Conservation (phyloP, 30 jellyfish, hydroid and myxozoan species). For the Cassiopea xamachana region DNA sequence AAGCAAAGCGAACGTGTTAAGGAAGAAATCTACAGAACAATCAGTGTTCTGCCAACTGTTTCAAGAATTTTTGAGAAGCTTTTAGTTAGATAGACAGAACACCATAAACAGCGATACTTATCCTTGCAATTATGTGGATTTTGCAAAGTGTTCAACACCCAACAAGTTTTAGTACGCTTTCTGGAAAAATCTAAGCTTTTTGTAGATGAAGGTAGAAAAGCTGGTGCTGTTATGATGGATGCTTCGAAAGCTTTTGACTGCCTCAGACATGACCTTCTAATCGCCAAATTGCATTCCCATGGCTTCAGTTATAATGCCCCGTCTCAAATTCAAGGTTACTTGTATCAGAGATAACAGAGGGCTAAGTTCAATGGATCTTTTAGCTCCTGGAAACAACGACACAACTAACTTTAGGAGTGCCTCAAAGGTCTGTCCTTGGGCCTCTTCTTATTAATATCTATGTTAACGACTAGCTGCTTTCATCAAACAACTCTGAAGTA, state of each 20-base stretch:
- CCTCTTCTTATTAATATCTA: background rate
- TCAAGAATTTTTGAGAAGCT: no score
- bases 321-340: background rate
- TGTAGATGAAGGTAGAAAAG: slow-evolving; percentile 38
- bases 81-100: no score
- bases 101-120: no score
- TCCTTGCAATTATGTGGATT: no score
- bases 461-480: no score
- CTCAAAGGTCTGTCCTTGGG: slow-evolving; percentile 30
- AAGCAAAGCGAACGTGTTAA: no score
- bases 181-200: slow-evolving; percentile 25
- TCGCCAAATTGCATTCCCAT: slow-evolving; percentile 59
- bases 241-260: slow-evolving; percentile 42
- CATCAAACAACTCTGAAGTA: no score
- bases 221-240: slow-evolving; percentile 50
- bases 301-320: slow-evolving; percentile 55
- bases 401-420: slow-evolving; percentile 3
- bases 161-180: no score
- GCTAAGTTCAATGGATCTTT: slow-evolving; percentile 1
- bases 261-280: background rate
- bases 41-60: no score
- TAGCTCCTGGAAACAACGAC: no score
- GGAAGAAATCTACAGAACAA: no score
- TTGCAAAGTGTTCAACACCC: no score
- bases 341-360: slow-evolving; percentile 47